These are phyloP conservation scores for Bombus sylvicola DNA, from an alignment of 1,140 invertebrate genomes.

Conservation along the genomic window DNA sequence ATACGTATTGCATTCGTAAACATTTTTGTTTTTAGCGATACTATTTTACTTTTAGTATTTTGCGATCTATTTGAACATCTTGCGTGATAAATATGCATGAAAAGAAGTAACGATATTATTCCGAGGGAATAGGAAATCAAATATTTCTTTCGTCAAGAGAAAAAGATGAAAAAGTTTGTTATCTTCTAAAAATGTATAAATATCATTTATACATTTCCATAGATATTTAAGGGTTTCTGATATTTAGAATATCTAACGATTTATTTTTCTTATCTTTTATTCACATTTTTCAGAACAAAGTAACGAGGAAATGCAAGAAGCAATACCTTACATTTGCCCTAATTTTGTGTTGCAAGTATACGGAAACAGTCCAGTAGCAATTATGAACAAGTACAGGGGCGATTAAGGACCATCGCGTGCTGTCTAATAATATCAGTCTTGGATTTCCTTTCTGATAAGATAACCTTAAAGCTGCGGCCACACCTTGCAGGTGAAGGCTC, in stretches of 20 bases:
- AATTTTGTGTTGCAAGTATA: not conserved
- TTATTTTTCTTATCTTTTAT: not conserved
- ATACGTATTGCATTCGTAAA: too few species aligned
- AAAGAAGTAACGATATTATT: not conserved
- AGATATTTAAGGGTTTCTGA: too few species aligned
- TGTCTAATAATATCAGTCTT: not conserved
- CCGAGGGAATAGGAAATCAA: not conserved
- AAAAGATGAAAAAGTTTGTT: not conserved
- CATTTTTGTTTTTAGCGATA: not conserved
- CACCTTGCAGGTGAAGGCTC: conserved; percentile 38
- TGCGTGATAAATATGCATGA: too few species aligned
- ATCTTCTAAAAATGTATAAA: not conserved
- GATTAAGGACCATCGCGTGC: conserved; percentile 32
- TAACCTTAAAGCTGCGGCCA: conserved; percentile 36
- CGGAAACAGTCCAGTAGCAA: not conserved
- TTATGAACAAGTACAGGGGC: not conserved
- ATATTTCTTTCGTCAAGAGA: not conserved
- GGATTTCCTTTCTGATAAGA: conserved; percentile 33
- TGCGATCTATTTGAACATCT: not conserved
- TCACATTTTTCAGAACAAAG: not conserved
- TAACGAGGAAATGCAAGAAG: not conserved
- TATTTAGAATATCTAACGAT: not conserved
- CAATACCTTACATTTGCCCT: not conserved
- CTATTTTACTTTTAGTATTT: not conserved
- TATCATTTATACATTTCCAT: too few species aligned